phyloP scores from a whole-genome alignment of 2,888 invertebrate species.

The Drosophila hamatofila region DNA sequence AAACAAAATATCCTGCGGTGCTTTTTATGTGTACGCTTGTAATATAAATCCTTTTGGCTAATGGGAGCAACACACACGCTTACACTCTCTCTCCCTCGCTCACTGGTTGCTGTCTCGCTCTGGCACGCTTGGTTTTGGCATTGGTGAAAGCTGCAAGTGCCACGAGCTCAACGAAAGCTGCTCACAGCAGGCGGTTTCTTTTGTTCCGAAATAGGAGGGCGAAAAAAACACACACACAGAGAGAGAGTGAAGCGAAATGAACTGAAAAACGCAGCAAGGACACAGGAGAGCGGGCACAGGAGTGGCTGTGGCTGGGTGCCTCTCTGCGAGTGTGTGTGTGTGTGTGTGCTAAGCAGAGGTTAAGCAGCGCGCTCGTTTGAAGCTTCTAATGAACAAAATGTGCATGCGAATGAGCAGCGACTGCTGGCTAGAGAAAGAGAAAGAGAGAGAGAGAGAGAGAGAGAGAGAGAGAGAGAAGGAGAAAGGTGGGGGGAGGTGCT shows the following conservation, averaged over 20 bases:
- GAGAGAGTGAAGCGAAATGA: slow-evolving; percentile 49
- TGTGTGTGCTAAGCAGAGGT: slow-evolving; percentile 47
- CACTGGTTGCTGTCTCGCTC: slow-evolving; percentile 3
- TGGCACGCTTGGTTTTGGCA: slow-evolving; percentile 50
- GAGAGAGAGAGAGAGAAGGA: no score
- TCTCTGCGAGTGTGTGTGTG: neutral
- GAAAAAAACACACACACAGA: slow-evolving; percentile 2
- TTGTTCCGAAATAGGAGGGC: slow-evolving; percentile 24
- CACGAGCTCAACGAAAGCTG: slow-evolving; percentile 52
- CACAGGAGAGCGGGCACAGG: neutral
- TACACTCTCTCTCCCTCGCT: neutral
- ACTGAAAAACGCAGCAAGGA: slow-evolving; percentile 60
- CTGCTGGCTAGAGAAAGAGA: no score
- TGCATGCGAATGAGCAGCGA: slow-evolving; percentile 53
- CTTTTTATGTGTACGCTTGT: slow-evolving; percentile 71
- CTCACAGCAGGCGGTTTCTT: slow-evolving; percentile 69
- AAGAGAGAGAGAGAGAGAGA: no score
- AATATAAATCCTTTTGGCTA: slow-evolving; percentile 79
- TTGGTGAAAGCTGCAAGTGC: slow-evolving; percentile 63
- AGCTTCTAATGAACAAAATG: slow-evolving; percentile 74
- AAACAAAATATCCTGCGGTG: slow-evolving; percentile 81
- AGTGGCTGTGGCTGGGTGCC: neutral
- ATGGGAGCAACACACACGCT: slow-evolving; percentile 54
- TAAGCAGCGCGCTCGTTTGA: slow-evolving; percentile 53
- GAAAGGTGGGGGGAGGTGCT: neutral